These are phyloP conservation scores for Calephelis nemesis DNA, from an alignment of 1,140 invertebrate genomes.

Conservation along the genomic window DNA sequence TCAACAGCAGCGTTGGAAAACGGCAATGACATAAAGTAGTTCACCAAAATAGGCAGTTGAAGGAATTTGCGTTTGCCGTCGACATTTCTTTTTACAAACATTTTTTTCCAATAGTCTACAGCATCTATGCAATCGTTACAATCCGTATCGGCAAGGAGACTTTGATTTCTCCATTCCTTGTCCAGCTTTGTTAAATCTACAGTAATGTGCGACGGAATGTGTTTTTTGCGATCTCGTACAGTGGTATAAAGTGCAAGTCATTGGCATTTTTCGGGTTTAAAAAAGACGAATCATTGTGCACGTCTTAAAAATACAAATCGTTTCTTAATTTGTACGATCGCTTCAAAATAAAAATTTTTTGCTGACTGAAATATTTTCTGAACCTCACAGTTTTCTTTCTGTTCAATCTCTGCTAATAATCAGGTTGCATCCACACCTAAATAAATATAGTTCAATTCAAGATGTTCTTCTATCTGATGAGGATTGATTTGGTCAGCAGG, in stretches of 20 bases:
- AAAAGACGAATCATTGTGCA: constrained; percentile 20
- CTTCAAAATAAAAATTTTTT: constrained; percentile 8
- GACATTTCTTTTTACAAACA: constrained; percentile 7
- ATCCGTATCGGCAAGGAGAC: constrained; percentile 19
- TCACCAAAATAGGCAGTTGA: constrained; percentile 21
- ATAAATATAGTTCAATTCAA: too few species aligned
- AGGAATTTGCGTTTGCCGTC: constrained; percentile 15
- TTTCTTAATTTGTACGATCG: constrained; percentile 17
- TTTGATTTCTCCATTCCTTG: constrained; percentile 23
- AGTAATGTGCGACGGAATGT: constrained; percentile 17
- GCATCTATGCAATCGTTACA: constrained; percentile 17
- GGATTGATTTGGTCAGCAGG: too few species aligned
- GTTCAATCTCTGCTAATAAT: too few species aligned
- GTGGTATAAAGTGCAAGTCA: constrained; percentile 10
- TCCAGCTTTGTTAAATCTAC: constrained; percentile 18
- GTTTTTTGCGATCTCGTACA: constrained; percentile 9
- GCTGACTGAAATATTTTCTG: not conserved
- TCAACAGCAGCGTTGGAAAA: constrained; percentile 20
- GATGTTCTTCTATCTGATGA: too few species aligned
- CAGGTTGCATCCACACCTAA: too few species aligned
- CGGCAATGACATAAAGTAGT: constrained; percentile 17
- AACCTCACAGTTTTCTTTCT: too few species aligned
- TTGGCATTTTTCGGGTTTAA: constrained; percentile 20
- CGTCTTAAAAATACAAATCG: constrained; percentile 19
- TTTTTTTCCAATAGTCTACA: constrained; percentile 18